Evolutionary conservation across 2,888 invertebrate genomes (phyloP).

Genomic region (Drosophila algonquin): DNA sequence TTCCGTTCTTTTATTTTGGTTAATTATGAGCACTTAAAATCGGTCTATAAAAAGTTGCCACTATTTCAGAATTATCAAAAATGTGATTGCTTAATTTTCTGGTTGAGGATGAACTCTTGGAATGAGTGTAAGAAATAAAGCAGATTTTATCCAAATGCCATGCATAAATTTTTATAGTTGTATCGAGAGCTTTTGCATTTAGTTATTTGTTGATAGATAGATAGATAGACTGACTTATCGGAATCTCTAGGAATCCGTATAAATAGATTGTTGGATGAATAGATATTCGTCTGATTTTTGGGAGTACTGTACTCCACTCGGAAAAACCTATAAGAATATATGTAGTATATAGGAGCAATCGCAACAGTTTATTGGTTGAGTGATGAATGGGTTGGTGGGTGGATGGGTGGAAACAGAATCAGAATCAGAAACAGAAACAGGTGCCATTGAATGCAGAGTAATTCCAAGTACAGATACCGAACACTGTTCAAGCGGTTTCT

Average conservation of each 20-base stretch:
- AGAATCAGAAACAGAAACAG: too few relatives aligned
- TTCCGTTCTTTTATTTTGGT: too few relatives aligned
- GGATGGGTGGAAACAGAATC: not conserved
- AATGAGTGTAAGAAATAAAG: not conserved
- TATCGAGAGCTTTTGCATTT: not conserved
- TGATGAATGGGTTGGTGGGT: not conserved
- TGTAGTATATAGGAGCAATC: not conserved
- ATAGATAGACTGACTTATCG: too few relatives aligned
- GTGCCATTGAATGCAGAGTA: not conserved
- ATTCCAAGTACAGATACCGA: conserved; percentile 1
- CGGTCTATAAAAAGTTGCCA: too few relatives aligned
- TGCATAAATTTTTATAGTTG: not conserved
- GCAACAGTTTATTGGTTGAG: not conserved
- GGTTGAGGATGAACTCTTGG: not conserved
- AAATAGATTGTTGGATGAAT: not conserved
- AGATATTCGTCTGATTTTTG: too few relatives aligned
- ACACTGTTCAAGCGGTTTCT: not conserved
- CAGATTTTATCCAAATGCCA: not conserved
- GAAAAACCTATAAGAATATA: too few relatives aligned
- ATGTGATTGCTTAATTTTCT: too few relatives aligned
- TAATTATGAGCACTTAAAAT: too few relatives aligned
- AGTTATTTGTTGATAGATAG: not conserved
- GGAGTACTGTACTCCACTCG: too few relatives aligned
- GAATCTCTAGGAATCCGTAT: too few relatives aligned
- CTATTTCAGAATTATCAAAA: too few relatives aligned